Evolutionary conservation across 2,797 vertebrate species (phyloP).

Genomic region (Tinamus major): DNA sequence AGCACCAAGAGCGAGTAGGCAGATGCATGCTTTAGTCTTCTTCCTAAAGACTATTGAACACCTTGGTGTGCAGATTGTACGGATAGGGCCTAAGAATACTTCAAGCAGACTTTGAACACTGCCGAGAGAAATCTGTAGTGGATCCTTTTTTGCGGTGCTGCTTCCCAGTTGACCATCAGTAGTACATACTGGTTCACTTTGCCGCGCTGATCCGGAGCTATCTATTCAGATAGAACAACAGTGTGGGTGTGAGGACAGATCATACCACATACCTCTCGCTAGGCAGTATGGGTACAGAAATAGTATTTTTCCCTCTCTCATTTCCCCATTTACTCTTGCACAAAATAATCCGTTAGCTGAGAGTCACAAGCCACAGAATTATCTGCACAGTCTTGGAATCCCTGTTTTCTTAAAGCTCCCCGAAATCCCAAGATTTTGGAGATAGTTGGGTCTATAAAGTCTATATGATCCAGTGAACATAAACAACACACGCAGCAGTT

Average conservation of each 20-base stretch:
- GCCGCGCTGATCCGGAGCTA: neutral
- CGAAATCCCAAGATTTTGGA: neutral
- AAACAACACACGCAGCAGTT: accelerated
- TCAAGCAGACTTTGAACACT: neutral
- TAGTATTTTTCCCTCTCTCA: neutral
- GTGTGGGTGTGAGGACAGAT: neutral
- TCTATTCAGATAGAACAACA: neutral
- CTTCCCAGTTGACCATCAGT: neutral
- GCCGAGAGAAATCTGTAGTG: neutral
- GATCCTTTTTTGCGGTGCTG: neutral
- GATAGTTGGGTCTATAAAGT: neutral
- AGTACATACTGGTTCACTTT: accelerated
- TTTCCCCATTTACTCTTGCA: neutral
- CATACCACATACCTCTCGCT: neutral
- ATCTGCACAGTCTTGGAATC: neutral
- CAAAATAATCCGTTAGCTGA: neutral
- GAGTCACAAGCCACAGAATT: neutral
- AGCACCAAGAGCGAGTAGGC: accelerated
- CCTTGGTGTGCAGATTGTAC: neutral
- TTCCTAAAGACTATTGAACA: neutral
- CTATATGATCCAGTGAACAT: accelerated
- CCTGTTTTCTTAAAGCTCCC: neutral
- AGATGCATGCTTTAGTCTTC: neutral
- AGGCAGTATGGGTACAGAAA: neutral
- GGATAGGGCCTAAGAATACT: neutral